Evolutionary conservation across 2,797 vertebrate genomes (phyloP).

Genomic region (Anolis apletophallus): DNA sequence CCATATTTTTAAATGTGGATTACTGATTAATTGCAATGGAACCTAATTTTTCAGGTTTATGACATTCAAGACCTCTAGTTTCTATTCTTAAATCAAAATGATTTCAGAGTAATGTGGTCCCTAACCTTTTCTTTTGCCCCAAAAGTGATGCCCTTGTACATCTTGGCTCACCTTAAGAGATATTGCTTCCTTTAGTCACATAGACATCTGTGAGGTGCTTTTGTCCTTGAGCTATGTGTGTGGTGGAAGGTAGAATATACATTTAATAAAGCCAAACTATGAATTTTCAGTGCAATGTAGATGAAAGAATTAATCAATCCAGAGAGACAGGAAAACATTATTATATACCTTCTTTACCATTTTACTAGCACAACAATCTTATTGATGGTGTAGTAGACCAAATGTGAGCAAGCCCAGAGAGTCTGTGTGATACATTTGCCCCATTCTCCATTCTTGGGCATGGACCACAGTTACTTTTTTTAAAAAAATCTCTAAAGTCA

Average conservation of each 20-base stretch:
- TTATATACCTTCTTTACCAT: no score
- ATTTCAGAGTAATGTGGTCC: neutral
- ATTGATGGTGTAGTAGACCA: no score
- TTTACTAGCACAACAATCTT: no score
- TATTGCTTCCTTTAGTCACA: neutral
- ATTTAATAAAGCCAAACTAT: neutral
- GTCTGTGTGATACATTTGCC: no score
- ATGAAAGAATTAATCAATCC: no score
- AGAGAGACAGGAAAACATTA: no score
- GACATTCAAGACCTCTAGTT: neutral
- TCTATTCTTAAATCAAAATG: neutral
- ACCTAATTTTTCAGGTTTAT: neutral
- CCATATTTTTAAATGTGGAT: neutral
- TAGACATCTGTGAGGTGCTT: neutral
- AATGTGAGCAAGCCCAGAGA: no score
- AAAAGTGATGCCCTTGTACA: neutral
- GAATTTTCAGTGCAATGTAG: no score
- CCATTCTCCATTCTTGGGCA: no score
- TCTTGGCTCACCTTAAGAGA: neutral
- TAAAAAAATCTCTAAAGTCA: no score
- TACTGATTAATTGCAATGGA: neutral
- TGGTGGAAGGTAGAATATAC: neutral
- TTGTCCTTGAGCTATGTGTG: neutral
- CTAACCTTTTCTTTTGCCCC: neutral
- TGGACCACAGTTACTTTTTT: no score